Percentiles rank a stretch among this genome's conserved stretches.
phyloP scores from a whole-genome alignment of 2,888 invertebrate species.

The Ectemnius cavifrons region DNA sequence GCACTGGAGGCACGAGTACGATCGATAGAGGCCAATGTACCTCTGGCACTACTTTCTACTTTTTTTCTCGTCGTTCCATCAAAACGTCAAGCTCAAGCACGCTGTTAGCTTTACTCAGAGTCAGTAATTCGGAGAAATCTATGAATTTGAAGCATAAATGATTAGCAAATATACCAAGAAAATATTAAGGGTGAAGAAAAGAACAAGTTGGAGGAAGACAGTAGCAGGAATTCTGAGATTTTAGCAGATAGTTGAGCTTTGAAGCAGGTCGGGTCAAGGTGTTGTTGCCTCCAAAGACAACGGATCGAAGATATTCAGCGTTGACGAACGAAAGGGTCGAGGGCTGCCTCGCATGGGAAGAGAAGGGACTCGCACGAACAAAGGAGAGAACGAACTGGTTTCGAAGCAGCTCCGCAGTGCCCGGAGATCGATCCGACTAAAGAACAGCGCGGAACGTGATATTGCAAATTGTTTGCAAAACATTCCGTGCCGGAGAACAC shows the following conservation, averaged over 20 bases:
- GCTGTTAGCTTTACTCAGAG: no score
- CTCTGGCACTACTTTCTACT: no score
- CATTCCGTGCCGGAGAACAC: not conserved
- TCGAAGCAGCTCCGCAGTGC: slow-evolving; percentile 40
- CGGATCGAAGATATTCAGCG: slow-evolving; percentile 21
- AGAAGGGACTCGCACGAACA: slow-evolving; percentile 37
- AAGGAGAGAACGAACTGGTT: slow-evolving; percentile 59
- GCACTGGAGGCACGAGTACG: not conserved
- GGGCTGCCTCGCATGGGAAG: slow-evolving; percentile 26
- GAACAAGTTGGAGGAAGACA: no score
- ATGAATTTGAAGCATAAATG: no score
- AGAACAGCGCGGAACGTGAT: slow-evolving; percentile 5
- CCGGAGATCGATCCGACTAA: slow-evolving; percentile 44
- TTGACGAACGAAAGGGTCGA: slow-evolving; percentile 30
- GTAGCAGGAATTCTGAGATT: no score
- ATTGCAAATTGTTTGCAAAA: slow-evolving; percentile 37
- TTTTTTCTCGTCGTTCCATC: no score
- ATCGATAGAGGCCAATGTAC: not conserved
- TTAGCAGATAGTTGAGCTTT: no score
- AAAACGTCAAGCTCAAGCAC: no score
- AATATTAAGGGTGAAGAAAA: no score
- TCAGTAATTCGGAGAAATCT: no score
- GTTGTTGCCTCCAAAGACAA: slow-evolving; percentile 13
- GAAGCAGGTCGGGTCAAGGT: not conserved
- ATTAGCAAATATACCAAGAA: no score